Evolutionary conservation across 2,797 vertebrate genomes (phyloP).

Genomic region (Novumbra hubbsi): DNA sequence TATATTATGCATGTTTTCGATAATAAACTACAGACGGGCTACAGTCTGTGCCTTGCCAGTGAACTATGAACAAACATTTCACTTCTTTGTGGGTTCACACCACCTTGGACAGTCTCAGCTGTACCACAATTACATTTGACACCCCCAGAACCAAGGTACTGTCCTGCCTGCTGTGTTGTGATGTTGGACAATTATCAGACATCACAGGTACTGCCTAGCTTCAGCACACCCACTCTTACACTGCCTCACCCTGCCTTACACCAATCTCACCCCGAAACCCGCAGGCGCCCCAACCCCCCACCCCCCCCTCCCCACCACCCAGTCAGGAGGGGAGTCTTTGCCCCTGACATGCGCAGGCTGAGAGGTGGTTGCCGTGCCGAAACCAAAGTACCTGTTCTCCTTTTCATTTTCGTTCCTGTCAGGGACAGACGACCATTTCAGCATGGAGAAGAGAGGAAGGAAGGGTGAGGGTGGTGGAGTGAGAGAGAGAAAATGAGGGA

Average conservation of each 20-base stretch:
- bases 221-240: neutral
- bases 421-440: conserved; percentile 70
- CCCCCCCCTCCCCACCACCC: neutral
- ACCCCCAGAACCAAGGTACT: neutral
- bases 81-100: neutral
- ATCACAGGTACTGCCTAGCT: conserved; percentile 7
- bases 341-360: conserved; percentile 66
- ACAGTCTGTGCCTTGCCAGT: neutral
- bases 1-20: neutral
- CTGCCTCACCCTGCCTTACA: no score
- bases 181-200: neutral
- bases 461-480: conserved; percentile 41
- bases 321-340: conserved; percentile 2
- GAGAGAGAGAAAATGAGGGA: conserved; percentile 34
- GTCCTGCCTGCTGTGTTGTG: neutral
- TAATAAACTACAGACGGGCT: neutral
- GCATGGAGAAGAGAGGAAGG: conserved; percentile 44
- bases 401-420: conserved; percentile 68
- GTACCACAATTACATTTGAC: neutral
- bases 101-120: neutral
- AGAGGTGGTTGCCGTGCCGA: conserved; percentile 56
- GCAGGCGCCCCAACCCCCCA: neutral
- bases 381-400: conserved; percentile 78
- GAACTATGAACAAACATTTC: neutral
- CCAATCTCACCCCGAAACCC: conserved; percentile 12